phyloP scores from a whole-genome alignment of 2,113 vertebrate species.

The Pelecanoides urinatrix region DNA sequence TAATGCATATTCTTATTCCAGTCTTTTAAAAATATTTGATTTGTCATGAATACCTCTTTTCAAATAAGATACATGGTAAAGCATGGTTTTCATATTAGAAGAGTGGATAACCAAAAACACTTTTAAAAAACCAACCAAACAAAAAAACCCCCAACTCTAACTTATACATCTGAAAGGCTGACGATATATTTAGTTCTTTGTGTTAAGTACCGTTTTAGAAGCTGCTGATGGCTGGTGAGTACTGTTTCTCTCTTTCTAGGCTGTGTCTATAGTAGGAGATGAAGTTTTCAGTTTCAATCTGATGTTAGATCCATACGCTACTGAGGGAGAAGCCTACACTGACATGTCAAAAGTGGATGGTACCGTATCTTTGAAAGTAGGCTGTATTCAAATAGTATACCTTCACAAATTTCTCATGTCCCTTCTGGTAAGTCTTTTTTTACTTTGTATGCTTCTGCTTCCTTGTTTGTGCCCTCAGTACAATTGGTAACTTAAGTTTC shows the following conservation, averaged over 20 bases:
- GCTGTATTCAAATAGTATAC: constrained; percentile 94
- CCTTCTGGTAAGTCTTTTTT: constrained; percentile 81
- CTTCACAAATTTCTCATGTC: constrained; percentile 92
- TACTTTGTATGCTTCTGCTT: background rate
- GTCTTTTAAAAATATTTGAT: background rate
- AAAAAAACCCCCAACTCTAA: background rate
- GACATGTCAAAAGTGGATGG: constrained; percentile 91
- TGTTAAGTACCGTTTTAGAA: background rate
- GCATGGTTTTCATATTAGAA: background rate
- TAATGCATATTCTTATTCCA: background rate
- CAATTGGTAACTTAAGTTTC: background rate
- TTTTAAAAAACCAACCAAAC: no score
- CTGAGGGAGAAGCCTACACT: constrained; percentile 83
- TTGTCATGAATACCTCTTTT: background rate
- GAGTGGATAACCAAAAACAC: background rate
- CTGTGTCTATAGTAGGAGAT: constrained; percentile 91
- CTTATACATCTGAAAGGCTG: background rate
- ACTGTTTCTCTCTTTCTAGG: constrained; percentile 72
- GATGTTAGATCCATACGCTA: constrained; percentile 83
- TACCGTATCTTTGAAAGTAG: constrained; percentile 83
- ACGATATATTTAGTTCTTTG: background rate
- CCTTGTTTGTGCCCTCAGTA: background rate
- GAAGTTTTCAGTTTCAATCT: constrained; percentile 95
- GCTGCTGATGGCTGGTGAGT: background rate
- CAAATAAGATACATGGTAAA: background rate